Base-by-base conservation (phyloP, 2,888 invertebrate species). In the Aleiodes testaceus region DNA sequence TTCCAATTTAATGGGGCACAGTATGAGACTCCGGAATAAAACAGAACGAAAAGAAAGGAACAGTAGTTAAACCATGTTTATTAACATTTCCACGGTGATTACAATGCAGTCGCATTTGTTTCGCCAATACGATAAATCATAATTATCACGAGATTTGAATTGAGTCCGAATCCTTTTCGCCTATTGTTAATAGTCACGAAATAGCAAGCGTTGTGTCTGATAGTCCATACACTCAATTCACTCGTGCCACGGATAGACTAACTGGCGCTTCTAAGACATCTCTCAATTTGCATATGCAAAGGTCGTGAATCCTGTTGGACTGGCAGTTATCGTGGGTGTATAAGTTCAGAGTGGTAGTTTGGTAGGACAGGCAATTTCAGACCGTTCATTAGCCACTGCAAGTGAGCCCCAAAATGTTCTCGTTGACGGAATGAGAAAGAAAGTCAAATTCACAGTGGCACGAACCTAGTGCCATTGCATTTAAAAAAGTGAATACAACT, bases 231-330 rank as follows among this genome's bases (percentile, higher is more conserved):
- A 16, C 9, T 36, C 73, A 76, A 77, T 78, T 79, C 74, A 74
- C 74, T 74, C 72, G 71, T 70, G 55, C 74, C 61, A 36, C 66
- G 75, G 78, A 76, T 77, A 77, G 76, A 77, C 78, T 79, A 77
- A 78, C 78, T 78, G 79, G 76, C 77, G 75, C 75, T 79, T 82
- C 80, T 81, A 79, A 81, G 79, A 78, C 79, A 79, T 79, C 75
- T 77, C 74, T 73, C 76, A 68, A 80, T 82, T 81, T 82, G 81
- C 82, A 82, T 83, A 83, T 83, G 82, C 82, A 81, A 80, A 80
- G 79, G 79, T 75, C 77, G 79, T 79, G 80, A 80, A 82, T 82
- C 80, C 79, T 79, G 76, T 74, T 75, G 79, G 72, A 20, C 74
- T 73, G 77, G 75, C 68, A 30, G 63, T 53, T 55, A 63, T 61